A percentile compares a stretch with the other conserved stretches of the same genome.
phyloP scores from a whole-genome alignment of 2,888 invertebrate species.

The Cartodere bifasciata region DNA sequence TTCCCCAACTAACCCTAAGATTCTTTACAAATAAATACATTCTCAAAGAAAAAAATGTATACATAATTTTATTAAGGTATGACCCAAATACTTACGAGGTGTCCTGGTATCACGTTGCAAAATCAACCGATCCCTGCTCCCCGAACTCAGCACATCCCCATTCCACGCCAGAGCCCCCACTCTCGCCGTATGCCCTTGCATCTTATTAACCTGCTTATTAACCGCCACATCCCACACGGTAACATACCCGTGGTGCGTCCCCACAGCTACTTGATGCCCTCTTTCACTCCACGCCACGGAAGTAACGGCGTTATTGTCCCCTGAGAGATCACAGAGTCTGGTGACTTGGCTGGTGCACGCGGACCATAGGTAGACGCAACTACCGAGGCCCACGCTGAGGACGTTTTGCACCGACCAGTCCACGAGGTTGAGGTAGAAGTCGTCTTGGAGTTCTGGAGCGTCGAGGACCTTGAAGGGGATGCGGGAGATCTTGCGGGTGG shows the following conservation, averaged over 20 bases:
- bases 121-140: conserved; percentile 87
- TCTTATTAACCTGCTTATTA: conserved; percentile 81
- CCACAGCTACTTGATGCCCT: conserved; percentile 93
- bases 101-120: conserved; percentile 88
- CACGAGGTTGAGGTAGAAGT: conserved; percentile 96
- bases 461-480: conserved; percentile 97
- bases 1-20: too few species aligned
- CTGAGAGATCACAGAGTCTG: conserved; percentile 85
- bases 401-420: conserved; percentile 99
- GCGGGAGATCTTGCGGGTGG: conserved; percentile 95
- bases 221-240: conserved; percentile 97
- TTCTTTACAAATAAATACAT: too few species aligned
- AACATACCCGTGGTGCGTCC: conserved; percentile 92
- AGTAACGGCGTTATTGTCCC: conserved; percentile 90
- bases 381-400: conserved; percentile 91
- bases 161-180: conserved; percentile 96
- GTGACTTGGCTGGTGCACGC: conserved; percentile 96
- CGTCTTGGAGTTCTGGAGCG: conserved; percentile 95
- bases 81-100: conserved; percentile 44
- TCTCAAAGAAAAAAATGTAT: too few species aligned
- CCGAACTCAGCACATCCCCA: conserved; percentile 91
- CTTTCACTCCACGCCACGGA: conserved; percentile 99
- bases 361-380: conserved; percentile 98
- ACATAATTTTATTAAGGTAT: too few species aligned
- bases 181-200: conserved; percentile 84